Evolutionary conservation across 2,113 vertebrate species (phyloP).

Genomic region (Strix uralensis): DNA sequence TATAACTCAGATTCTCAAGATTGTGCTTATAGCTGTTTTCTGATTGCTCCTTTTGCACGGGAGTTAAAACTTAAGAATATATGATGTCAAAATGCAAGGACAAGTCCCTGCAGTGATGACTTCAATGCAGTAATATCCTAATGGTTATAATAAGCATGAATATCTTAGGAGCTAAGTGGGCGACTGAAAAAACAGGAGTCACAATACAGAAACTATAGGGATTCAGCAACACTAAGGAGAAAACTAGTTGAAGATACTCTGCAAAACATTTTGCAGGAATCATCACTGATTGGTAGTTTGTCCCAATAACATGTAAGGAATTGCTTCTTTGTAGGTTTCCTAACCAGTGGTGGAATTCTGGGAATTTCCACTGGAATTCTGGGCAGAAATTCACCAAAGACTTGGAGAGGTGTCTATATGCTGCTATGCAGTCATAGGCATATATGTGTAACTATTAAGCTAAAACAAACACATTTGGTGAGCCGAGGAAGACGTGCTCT

Average conservation of each 20-base stretch:
- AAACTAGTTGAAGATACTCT: background rate
- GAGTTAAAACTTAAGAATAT: background rate
- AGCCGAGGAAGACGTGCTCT: background rate
- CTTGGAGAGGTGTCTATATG: background rate
- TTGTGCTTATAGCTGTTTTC: background rate
- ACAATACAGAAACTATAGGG: background rate
- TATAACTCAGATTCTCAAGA: background rate
- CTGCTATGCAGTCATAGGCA: background rate
- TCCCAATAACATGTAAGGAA: background rate
- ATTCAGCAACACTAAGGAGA: background rate
- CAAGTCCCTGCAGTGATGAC: background rate
- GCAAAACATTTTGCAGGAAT: background rate
- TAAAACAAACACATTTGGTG: background rate
- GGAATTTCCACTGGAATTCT: background rate
- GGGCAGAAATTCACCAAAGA: background rate
- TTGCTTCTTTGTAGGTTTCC: background rate
- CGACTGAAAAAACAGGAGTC: background rate
- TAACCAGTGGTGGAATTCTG: background rate
- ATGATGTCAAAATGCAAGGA: background rate
- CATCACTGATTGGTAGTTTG: background rate
- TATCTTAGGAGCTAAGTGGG: background rate
- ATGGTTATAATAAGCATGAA: background rate
- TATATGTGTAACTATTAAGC: background rate
- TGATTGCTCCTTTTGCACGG: background rate
- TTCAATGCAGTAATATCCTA: background rate